A percentile compares a stretch with the other conserved stretches of the same genome.
Conservation (phyloP, 2,113 vertebrate species). For the Phaethon lepturus region DNA sequence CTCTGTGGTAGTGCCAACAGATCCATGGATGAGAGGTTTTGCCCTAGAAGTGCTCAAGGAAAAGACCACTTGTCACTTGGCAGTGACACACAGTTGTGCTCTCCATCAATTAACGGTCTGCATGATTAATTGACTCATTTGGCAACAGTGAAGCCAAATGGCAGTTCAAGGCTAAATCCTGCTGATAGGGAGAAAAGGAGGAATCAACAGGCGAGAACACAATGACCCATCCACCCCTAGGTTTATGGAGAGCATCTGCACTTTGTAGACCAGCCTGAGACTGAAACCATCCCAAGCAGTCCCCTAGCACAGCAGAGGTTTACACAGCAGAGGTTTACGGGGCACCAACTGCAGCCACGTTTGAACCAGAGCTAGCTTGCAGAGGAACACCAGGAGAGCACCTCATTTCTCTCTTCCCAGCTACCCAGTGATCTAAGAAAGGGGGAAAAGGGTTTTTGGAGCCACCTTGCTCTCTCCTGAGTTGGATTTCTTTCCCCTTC, state of each 20-base stretch:
- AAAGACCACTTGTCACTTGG: neutral
- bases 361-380: neutral
- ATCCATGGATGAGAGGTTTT: neutral
- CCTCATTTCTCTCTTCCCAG: neutral
- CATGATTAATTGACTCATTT: neutral
- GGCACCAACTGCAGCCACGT: neutral
- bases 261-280: neutral
- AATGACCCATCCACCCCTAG: neutral
- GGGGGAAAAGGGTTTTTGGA: neutral
- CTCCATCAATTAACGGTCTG: neutral
- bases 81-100: neutral
- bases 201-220: neutral
- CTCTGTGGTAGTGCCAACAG: neutral
- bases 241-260: neutral
- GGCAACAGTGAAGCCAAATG: neutral
- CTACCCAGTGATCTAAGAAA: neutral
- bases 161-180: neutral
- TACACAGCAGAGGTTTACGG: neutral
- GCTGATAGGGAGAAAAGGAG: neutral
- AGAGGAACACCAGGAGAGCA: neutral
- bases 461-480: neutral
- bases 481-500: neutral
- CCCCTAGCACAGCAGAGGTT: neutral
- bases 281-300: neutral
- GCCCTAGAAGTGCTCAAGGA: neutral